phyloP scores from a whole-genome alignment of 2,888 invertebrate genomes.

The Thyatira batis region DNA sequence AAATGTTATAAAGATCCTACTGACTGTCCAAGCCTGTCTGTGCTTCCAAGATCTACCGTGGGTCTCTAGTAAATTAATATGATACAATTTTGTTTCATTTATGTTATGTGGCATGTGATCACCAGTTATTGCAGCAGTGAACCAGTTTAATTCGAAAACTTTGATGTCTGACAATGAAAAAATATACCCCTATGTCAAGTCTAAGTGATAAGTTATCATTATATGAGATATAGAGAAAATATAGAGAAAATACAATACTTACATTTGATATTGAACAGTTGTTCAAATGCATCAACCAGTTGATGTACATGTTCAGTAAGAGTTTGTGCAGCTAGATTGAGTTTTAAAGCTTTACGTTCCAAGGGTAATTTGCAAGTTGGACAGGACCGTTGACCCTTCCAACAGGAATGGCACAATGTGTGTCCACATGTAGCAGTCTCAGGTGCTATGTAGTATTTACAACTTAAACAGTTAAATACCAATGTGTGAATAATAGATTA shows the following conservation, averaged over 20 bases:
- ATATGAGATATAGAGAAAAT: conserved; percentile 2
- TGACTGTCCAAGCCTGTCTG: too few relatives aligned
- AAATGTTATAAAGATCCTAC: too few relatives aligned
- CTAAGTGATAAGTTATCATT: not conserved
- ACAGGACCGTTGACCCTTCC: conserved; percentile 54
- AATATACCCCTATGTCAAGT: too few relatives aligned
- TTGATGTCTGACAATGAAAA: too few relatives aligned
- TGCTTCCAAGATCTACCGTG: too few relatives aligned
- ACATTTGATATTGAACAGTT: conserved; percentile 61
- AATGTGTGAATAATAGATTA: too few relatives aligned
- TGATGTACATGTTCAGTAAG: conserved; percentile 48
- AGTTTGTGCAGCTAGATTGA: conserved; percentile 52
- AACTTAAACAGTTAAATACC: conserved; percentile 45
- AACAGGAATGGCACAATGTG: conserved; percentile 64
- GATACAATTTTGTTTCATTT: too few relatives aligned
- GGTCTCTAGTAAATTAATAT: too few relatives aligned
- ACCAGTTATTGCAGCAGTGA: too few relatives aligned
- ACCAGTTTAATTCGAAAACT: too few relatives aligned
- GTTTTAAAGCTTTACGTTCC: conserved; percentile 46
- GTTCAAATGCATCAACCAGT: conserved; percentile 55
- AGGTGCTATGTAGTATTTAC: conserved; percentile 61
- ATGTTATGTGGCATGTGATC: too few relatives aligned
- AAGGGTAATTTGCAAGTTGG: conserved; percentile 49
- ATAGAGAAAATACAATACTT: conserved; percentile 28
- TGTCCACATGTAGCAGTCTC: conserved; percentile 67